Percentiles rank a stretch among this genome's conserved stretches.
Conservation (phyloP, 1,140 invertebrate species). For the Drosophila teissieri region DNA sequence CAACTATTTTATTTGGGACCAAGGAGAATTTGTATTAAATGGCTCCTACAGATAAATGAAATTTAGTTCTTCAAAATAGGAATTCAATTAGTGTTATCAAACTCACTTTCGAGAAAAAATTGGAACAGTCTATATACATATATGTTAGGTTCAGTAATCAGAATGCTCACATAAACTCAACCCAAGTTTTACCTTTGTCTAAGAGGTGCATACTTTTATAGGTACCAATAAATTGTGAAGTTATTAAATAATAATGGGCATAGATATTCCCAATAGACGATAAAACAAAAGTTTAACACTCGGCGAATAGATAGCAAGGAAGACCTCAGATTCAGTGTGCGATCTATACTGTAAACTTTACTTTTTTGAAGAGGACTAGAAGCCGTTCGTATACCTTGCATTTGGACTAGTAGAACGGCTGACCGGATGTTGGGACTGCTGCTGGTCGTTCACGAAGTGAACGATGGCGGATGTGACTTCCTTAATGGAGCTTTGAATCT, state of each 20-base stretch:
- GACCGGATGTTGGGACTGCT: conserved; percentile 63
- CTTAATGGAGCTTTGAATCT: conserved; percentile 95
- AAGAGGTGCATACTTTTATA: conserved; percentile 2
- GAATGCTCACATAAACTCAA: no score
- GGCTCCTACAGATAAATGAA: no score
- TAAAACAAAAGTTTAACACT: neutral
- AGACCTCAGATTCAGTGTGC: neutral
- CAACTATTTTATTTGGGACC: no score
- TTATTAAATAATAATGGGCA: conserved; percentile 3
- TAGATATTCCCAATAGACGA: neutral
- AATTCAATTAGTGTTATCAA: no score
- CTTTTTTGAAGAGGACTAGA: neutral
- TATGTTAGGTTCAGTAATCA: no score
- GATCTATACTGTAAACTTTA: neutral
- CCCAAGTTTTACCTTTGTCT: no score
- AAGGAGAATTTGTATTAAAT: no score
- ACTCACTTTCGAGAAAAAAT: no score
- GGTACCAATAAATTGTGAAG: conserved; percentile 1
- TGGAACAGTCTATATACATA: no score
- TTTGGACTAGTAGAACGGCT: conserved; percentile 85
- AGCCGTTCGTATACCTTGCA: conserved; percentile 72
- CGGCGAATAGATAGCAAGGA: neutral
- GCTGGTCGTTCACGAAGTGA: conserved; percentile 92
- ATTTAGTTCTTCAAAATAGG: no score
- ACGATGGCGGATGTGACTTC: conserved; percentile 97